Conservation (phyloP, 2,113 vertebrate genomes). For the Sialia sialis region DNA sequence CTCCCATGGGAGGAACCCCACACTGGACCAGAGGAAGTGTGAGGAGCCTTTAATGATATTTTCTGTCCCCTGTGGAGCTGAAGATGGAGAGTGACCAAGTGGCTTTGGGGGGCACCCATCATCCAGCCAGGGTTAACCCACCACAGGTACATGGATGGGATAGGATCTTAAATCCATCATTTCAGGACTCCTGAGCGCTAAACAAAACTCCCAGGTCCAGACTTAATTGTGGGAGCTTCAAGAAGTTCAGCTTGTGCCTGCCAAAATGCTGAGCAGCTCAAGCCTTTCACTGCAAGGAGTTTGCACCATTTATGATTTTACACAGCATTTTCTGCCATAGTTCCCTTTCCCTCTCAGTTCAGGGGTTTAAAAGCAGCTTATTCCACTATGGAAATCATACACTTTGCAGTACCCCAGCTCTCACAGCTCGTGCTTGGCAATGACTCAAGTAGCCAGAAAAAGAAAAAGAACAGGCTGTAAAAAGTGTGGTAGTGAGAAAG, state of each 20-base stretch:
- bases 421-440: background rate
- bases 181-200: background rate
- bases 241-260: background rate
- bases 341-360: background rate
- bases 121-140: background rate
- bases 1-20: background rate
- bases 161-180: background rate
- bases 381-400: background rate
- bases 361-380: background rate
- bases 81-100: background rate
- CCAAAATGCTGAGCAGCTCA: background rate
- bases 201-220: background rate
- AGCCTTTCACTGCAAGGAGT: background rate
- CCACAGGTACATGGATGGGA: background rate
- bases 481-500: background rate
- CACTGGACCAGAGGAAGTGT: background rate
- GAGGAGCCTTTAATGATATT: background rate
- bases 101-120: background rate
- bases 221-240: background rate
- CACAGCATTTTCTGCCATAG: background rate
- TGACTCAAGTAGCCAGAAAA: background rate
- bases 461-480: background rate
- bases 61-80: background rate
- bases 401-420: background rate
- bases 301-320: background rate